These are phyloP conservation scores for Prinia subflava DNA, from an alignment of 2,113 vertebrate species.

Conservation along the genomic window DNA sequence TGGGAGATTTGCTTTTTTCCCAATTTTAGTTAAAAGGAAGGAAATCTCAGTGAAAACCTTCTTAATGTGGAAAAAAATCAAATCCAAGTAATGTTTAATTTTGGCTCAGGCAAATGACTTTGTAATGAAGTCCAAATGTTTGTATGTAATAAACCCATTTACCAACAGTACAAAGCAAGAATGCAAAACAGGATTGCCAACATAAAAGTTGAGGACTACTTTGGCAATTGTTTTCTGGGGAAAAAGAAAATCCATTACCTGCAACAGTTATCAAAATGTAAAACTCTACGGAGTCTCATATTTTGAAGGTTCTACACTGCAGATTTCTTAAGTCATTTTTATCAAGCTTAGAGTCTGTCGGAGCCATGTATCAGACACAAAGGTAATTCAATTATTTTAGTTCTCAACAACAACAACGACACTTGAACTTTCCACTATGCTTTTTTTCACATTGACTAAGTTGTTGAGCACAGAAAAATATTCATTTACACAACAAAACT, in stretches of 20 bases:
- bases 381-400: background rate
- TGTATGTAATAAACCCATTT: background rate
- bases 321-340: background rate
- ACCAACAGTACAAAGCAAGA: background rate
- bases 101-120: background rate
- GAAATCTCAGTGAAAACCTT: background rate
- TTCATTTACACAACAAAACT: background rate
- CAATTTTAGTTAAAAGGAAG: background rate
- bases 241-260: background rate
- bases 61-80: background rate
- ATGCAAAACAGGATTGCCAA: constrained; percentile 12
- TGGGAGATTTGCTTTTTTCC: background rate
- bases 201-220: constrained; percentile 10
- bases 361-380: background rate
- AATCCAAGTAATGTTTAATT: background rate
- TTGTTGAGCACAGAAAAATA: background rate
- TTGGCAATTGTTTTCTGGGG: background rate
- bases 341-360: background rate
- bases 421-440: background rate
- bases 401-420: background rate
- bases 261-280: background rate
- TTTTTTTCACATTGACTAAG: background rate
- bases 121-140: constrained; percentile 17
- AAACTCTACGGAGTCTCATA: background rate
- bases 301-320: background rate